Conservation (phyloP, 2,888 invertebrate species). For the Ferrisia virgata region DNA sequence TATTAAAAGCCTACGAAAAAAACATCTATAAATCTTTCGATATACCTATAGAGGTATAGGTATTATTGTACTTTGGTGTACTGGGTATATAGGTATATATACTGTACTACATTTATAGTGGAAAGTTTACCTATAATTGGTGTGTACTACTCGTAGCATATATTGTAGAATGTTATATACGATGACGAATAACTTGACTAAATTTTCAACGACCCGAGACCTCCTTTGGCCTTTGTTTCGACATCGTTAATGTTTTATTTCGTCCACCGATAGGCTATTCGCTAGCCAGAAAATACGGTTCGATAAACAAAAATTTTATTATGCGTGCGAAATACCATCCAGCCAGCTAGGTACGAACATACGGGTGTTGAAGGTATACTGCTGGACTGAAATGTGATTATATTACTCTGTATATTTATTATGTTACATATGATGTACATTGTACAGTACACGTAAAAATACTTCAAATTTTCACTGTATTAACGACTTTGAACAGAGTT, state of each 20-base stretch:
- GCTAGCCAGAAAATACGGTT: neutral
- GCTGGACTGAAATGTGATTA: too few relatives aligned
- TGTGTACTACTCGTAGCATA: neutral
- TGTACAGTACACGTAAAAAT: neutral
- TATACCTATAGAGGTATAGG: neutral
- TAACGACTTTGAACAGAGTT: neutral
- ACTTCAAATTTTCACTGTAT: neutral
- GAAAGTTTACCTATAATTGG: neutral
- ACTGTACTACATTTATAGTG: neutral
- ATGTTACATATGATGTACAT: neutral
- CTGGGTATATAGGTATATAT: neutral
- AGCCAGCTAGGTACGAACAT: neutral
- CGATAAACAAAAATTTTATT: neutral
- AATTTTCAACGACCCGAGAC: neutral
- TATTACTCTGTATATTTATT: neutral
- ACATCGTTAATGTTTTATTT: neutral
- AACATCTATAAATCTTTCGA: neutral
- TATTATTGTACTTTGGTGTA: neutral
- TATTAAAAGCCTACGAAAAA: constrained; percentile 8
- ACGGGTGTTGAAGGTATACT: too few relatives aligned
- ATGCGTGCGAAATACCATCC: neutral
- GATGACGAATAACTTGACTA: neutral
- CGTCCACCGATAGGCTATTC: neutral
- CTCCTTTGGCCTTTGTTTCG: neutral
- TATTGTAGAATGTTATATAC: too few relatives aligned